phyloP scores from a whole-genome alignment of 2,888 invertebrate species.

The Baccha elongata region DNA sequence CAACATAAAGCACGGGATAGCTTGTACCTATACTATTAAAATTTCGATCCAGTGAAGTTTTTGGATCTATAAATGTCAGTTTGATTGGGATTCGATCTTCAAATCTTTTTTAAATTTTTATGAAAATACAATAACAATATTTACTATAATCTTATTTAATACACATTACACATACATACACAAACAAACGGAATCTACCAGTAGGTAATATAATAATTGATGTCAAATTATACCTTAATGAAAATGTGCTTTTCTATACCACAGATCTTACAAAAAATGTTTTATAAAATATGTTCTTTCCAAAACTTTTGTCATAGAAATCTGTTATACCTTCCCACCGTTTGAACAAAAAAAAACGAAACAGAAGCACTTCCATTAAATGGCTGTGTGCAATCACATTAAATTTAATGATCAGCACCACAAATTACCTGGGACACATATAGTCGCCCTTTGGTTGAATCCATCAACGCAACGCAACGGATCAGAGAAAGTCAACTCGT shows the following conservation, averaged over 20 bases:
- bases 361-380: slow-evolving; percentile 47
- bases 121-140: too few species aligned
- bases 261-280: background rate
- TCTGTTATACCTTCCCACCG: slow-evolving; percentile 1
- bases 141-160: too few species aligned
- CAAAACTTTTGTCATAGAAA: background rate
- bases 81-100: too few species aligned
- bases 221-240: slow-evolving; percentile 43
- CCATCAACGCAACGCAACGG: slow-evolving; percentile 36
- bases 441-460: slow-evolving; percentile 59
- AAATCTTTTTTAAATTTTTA: too few species aligned
- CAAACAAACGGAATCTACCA: too few species aligned
- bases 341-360: slow-evolving; percentile 42
- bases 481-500: slow-evolving; percentile 7
- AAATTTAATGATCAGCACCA: slow-evolving; percentile 63
- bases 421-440: slow-evolving; percentile 70
- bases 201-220: slow-evolving; percentile 54
- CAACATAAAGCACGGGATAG: too few species aligned
- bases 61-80: too few species aligned
- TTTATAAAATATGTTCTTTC: background rate
- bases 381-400: slow-evolving; percentile 58
- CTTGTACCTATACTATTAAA: too few species aligned
- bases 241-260: slow-evolving; percentile 29
- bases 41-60: too few species aligned
- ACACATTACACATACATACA: too few species aligned